Conservation (phyloP, 2,888 invertebrate species). For the Athrips mouffetella region DNA sequence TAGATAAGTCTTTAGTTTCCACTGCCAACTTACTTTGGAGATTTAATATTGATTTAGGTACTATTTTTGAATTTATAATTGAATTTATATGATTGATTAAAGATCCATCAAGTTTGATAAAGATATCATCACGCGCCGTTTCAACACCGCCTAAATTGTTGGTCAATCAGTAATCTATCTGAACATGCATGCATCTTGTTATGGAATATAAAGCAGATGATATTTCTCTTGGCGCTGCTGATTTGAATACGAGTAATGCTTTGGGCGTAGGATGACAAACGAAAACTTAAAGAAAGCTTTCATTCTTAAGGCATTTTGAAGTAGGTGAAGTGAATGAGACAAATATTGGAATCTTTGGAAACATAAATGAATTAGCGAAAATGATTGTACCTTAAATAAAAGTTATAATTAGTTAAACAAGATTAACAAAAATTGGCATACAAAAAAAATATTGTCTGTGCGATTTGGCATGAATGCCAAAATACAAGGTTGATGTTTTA, state of each 20-base stretch:
- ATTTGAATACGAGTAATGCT: conserved; percentile 17
- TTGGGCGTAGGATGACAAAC: conserved; percentile 11
- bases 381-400: too few species aligned
- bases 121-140: conserved; percentile 16
- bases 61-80: not conserved
- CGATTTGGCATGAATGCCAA: too few species aligned
- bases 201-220: conserved; percentile 6
- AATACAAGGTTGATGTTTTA: conserved; percentile 1
- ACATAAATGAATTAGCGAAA: too few species aligned
- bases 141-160: conserved; percentile 20
- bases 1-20: conserved; percentile 25
- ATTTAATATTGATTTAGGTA: not conserved
- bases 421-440: too few species aligned
- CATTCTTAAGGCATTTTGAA: not conserved
- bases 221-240: conserved; percentile 6
- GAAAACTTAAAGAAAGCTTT: conserved; percentile 9
- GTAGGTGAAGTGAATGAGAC: not conserved
- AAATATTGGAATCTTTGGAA: not conserved
- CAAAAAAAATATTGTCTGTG: too few species aligned
- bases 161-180: conserved; percentile 13
- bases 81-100: conserved; percentile 14
- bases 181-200: conserved; percentile 16
- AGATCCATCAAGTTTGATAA: conserved; percentile 19
- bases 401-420: too few species aligned
- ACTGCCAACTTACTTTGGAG: conserved; percentile 16